phyloP scores from a whole-genome alignment of 2,888 invertebrate genomes.

The Geotrupes spiniger region DNA sequence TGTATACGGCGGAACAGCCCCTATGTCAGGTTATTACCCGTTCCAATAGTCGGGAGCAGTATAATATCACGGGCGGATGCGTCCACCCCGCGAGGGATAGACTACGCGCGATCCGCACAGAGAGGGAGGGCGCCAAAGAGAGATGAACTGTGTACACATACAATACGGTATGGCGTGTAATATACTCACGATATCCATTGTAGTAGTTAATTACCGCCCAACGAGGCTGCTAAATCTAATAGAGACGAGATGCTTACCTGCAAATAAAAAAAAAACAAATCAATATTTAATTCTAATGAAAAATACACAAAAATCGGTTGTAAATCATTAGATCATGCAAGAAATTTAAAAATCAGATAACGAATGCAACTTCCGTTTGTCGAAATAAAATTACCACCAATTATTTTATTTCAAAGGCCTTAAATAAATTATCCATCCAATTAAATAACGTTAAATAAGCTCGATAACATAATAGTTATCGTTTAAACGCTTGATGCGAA shows the following conservation, averaged over 20 bases:
- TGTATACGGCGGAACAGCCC: slow-evolving; percentile 15
- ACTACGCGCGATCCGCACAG: slow-evolving; percentile 25
- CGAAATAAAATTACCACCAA: too few species aligned
- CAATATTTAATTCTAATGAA: slow-evolving; percentile 18
- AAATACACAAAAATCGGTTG: too few species aligned
- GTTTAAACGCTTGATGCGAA: too few species aligned
- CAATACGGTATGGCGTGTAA: slow-evolving; percentile 35
- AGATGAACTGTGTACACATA: slow-evolving; percentile 14
- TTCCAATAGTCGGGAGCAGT: slow-evolving; percentile 43
- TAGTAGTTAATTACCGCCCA: slow-evolving; percentile 47
- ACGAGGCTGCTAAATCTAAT: slow-evolving; percentile 22
- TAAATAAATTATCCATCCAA: too few species aligned
- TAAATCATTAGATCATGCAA: too few species aligned
- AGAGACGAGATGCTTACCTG: slow-evolving; percentile 42
- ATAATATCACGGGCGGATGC: slow-evolving; percentile 45
- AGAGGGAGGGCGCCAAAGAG: slow-evolving; percentile 21
- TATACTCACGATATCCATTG: slow-evolving; percentile 48
- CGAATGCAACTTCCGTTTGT: too few species aligned
- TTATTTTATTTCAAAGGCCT: too few species aligned
- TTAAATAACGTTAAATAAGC: too few species aligned
- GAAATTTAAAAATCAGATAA: too few species aligned
- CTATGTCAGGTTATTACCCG: slow-evolving; percentile 40
- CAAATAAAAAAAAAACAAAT: slow-evolving; percentile 30
- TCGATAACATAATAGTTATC: too few species aligned
- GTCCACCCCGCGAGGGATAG: slow-evolving; percentile 31